Evolutionary conservation across 2,888 invertebrate species (phyloP).

Genomic region (Caenorhabditis wallacei): DNA sequence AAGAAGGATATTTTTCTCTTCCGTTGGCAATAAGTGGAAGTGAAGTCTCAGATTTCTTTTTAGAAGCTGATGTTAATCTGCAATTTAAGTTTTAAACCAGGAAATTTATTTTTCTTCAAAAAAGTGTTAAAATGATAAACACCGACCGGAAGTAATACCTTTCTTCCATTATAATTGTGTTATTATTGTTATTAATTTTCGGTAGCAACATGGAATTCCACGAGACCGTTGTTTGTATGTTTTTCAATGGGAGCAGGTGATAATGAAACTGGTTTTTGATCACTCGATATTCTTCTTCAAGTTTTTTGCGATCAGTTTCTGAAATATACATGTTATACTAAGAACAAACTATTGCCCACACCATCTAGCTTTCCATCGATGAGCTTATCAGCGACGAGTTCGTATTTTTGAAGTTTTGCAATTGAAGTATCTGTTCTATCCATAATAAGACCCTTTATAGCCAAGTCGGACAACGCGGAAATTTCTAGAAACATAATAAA

Average conservation of each 20-base stretch:
- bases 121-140: no score
- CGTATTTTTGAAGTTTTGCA: constrained; percentile 80
- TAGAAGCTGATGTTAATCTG: constrained; percentile 37
- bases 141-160: constrained; percentile 29
- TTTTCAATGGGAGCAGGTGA: constrained; percentile 80
- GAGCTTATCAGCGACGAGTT: constrained; percentile 79
- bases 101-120: background rate
- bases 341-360: constrained; percentile 18
- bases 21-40: constrained; percentile 58
- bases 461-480: constrained; percentile 79
- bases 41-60: constrained; percentile 41
- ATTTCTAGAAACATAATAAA: constrained; percentile 74
- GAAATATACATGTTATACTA: constrained; percentile 4
- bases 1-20: constrained; percentile 45
- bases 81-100: constrained; percentile 2
- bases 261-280: constrained; percentile 82
- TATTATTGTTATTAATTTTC: constrained; percentile 62
- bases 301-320: constrained; percentile 76
- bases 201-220: constrained; percentile 81
- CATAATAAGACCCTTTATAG: constrained; percentile 78
- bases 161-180: constrained; percentile 46
- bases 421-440: constrained; percentile 80
- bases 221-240: constrained; percentile 75
- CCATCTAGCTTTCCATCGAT: constrained; percentile 78
- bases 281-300: constrained; percentile 80